A percentile compares a stretch with the other conserved stretches of the same genome.
These are phyloP conservation scores for Microplitis deprimator DNA, from an alignment of 2,888 invertebrate genomes.

Conservation along the genomic window DNA sequence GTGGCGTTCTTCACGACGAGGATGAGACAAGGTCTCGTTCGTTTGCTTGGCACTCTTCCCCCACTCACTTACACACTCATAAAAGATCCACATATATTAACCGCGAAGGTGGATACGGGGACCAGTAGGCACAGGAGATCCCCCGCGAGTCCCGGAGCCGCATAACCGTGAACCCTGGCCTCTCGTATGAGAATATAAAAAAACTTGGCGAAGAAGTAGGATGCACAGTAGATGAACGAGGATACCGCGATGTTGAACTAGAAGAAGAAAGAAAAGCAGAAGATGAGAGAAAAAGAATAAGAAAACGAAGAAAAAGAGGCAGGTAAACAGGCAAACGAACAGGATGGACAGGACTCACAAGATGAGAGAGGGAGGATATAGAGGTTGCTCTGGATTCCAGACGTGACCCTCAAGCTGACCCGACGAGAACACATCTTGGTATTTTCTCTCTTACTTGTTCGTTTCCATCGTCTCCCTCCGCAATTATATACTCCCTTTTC, in stretches of 20 bases:
- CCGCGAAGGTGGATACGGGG: background rate
- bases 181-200: background rate
- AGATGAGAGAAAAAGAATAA: conserved; percentile 35
- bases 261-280: conserved; percentile 22
- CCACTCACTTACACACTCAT: background rate
- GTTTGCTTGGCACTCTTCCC: conserved; percentile 34
- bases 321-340: conserved; percentile 54
- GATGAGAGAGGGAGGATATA: conserved; percentile 58
- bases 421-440: conserved; percentile 69
- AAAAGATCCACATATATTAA: background rate
- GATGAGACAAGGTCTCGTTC: conserved; percentile 41
- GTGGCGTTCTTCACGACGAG: conserved; percentile 29
- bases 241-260: background rate
- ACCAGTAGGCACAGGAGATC: conserved; percentile 10
- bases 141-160: conserved; percentile 14
- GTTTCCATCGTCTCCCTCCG: conserved; percentile 50
- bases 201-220: background rate
- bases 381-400: conserved; percentile 72
- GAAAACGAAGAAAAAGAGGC: conserved; percentile 36
- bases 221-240: background rate
- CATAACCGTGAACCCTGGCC: conserved; percentile 24
- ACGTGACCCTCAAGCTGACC: conserved; percentile 70
- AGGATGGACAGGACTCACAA: conserved; percentile 42
- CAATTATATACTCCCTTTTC: conserved; percentile 55
- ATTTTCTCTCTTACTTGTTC: conserved; percentile 36